These are phyloP conservation scores for Dreissena rostriformis DNA, from an alignment of 1,140 invertebrate species.

Conservation along the genomic window DNA sequence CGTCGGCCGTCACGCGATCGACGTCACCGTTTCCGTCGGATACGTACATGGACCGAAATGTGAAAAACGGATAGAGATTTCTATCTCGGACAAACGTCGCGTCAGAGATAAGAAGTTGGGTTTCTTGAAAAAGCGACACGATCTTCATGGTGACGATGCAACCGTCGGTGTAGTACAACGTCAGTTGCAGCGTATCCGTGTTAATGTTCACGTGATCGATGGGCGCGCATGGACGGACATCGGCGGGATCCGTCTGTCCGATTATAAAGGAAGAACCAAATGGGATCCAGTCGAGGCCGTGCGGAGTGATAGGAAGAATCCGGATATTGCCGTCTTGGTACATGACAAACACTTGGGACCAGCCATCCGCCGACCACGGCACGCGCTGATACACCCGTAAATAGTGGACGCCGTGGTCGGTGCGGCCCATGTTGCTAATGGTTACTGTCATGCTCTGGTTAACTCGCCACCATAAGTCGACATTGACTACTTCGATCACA, in stretches of 20 bases:
- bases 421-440: constrained; percentile 21
- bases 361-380: constrained; percentile 55
- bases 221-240: constrained; percentile 58
- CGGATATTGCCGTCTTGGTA: constrained; percentile 71
- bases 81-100: constrained; percentile 30
- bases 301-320: constrained; percentile 64
- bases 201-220: constrained; percentile 59
- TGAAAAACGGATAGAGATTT: constrained; percentile 59
- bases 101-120: constrained; percentile 50
- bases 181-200: constrained; percentile 43
- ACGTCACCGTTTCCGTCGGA: constrained; percentile 68
- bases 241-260: constrained; percentile 59
- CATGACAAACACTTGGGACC: constrained; percentile 68
- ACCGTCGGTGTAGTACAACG: constrained; percentile 60
- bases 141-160: constrained; percentile 50
- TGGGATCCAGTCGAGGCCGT: constrained; percentile 72
- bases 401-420: constrained; percentile 50
- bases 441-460: constrained; percentile 61
- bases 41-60: constrained; percentile 70
- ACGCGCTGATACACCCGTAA: constrained; percentile 58
- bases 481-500: constrained; percentile 66
- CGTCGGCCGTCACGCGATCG: constrained; percentile 66
- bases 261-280: constrained; percentile 72
- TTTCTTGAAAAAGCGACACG: constrained; percentile 50
- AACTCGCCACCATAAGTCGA: constrained; percentile 71